These are phyloP conservation scores for Lordiphosa fenestrarum DNA, from an alignment of 2,888 invertebrate genomes.

Conservation along the genomic window DNA sequence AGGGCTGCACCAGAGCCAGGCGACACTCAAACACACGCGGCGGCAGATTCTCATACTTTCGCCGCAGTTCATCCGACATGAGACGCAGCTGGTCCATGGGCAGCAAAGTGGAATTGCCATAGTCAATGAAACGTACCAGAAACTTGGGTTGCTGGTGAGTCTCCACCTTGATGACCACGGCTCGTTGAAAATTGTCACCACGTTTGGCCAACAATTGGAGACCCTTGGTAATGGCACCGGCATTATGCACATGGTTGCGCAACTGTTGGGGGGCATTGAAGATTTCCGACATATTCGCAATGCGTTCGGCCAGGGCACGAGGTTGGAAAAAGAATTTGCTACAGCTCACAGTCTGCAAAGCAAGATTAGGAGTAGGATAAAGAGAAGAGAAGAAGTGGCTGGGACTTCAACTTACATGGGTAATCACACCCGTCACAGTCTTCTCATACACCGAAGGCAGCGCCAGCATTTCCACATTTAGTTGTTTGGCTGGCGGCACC, in stretches of 20 bases:
- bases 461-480: constrained; percentile 82
- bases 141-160: constrained; percentile 62
- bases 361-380: background rate
- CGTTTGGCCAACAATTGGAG: constrained; percentile 83
- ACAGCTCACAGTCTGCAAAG: constrained; percentile 70
- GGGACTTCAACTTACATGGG: constrained; percentile 81
- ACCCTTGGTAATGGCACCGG: constrained; percentile 80
- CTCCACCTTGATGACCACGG: constrained; percentile 81
- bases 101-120: constrained; percentile 84
- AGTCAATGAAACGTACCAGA: constrained; percentile 89
- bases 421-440: constrained; percentile 80
- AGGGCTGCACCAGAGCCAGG: constrained; percentile 86
- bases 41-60: constrained; percentile 76
- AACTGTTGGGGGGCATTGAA: constrained; percentile 77
- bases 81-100: constrained; percentile 80
- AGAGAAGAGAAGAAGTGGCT: no score
- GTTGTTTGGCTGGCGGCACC: constrained; percentile 58
- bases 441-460: constrained; percentile 83
- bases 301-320: constrained; percentile 54
- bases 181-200: constrained; percentile 82
- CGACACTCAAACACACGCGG: constrained; percentile 87
- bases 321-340: constrained; percentile 79
- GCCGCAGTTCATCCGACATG: constrained; percentile 62
- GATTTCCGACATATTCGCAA: constrained; percentile 77
- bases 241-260: constrained; percentile 57